Conservation (phyloP, 2,888 invertebrate species). For the Rotaria sp. region DNA sequence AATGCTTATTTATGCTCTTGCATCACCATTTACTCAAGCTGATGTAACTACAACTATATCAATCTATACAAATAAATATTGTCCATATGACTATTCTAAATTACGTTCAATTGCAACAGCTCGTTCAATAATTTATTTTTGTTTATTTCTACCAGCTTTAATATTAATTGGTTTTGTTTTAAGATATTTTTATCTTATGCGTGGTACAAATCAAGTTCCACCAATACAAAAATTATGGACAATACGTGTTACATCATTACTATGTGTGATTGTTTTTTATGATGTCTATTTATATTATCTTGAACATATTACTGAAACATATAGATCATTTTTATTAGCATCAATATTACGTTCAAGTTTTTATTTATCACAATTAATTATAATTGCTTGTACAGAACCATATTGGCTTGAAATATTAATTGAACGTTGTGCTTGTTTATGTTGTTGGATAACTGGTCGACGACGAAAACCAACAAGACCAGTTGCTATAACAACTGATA, state of each 20-base stretch:
- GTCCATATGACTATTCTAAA: background rate
- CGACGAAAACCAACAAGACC: background rate
- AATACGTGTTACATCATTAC: background rate
- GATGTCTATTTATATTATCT: constrained; percentile 14
- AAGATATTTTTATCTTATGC: background rate
- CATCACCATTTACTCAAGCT: background rate
- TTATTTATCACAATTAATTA: background rate
- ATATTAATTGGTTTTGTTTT: background rate
- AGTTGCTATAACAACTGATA: background rate
- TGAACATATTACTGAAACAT: background rate
- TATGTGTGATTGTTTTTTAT: background rate
- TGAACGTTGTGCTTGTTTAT: background rate
- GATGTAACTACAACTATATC: background rate
- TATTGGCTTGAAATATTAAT: background rate
- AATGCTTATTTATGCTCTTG: background rate
- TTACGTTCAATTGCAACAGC: background rate
- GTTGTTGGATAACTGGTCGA: background rate
- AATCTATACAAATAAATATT: background rate
- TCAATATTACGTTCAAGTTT: background rate
- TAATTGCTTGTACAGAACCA: background rate
- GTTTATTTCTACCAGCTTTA: background rate
- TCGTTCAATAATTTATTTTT: constrained; percentile 20
- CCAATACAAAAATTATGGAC: background rate
- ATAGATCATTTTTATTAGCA: background rate
- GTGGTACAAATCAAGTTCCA: constrained; percentile 23